phyloP scores from a whole-genome alignment of 2,888 invertebrate species.

The Drosophila villosipedis region DNA sequence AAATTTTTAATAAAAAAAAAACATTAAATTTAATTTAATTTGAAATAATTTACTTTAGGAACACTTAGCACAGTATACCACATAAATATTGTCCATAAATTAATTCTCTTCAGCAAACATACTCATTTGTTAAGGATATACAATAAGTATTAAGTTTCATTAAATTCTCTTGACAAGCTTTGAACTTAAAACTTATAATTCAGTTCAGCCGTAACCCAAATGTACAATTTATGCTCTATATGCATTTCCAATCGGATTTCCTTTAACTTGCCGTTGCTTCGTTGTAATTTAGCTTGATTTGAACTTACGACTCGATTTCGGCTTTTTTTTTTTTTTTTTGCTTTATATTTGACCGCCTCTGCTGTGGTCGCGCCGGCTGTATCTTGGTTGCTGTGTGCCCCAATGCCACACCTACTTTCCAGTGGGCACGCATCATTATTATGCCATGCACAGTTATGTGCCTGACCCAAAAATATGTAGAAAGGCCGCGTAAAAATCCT shows the following conservation, averaged over 20 bases:
- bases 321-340: not conserved
- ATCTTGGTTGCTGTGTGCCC: conserved; percentile 5
- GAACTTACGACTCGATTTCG: conserved; percentile 53
- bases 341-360: conserved; percentile 49
- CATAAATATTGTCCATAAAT: not conserved
- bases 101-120: no score
- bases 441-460: conserved; percentile 81
- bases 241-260: conserved; percentile 69
- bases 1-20: not conserved
- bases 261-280: conserved; percentile 47
- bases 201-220: conserved; percentile 6
- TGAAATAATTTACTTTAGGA: not conserved
- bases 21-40: not conserved
- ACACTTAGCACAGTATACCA: not conserved
- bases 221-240: conserved; percentile 27
- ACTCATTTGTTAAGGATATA: not conserved
- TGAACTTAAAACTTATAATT: not conserved
- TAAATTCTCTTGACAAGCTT: not conserved
- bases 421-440: conserved; percentile 71
- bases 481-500: conserved; percentile 77
- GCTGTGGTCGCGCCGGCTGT: conserved; percentile 41
- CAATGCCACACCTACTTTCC: conserved; percentile 31
- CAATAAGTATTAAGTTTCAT: not conserved
- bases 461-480: conserved; percentile 78
- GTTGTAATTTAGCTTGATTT: conserved; percentile 41